Evolutionary conservation across 2,113 vertebrate species (phyloP).

Genomic region (Tursiops truncatus): DNA sequence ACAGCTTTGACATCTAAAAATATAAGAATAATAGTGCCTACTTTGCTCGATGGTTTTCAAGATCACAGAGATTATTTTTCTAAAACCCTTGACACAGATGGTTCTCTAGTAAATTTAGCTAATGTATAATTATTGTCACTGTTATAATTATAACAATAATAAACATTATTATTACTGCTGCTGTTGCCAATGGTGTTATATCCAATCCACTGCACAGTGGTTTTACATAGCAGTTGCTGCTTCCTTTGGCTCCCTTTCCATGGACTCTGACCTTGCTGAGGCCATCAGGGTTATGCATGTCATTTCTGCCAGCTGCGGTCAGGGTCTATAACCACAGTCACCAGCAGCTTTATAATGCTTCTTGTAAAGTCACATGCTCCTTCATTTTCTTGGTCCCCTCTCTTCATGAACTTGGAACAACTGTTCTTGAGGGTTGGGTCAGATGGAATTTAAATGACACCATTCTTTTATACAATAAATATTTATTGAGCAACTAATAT

Average conservation of each 20-base stretch:
- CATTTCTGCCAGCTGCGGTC: neutral
- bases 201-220: neutral
- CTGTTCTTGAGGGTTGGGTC: neutral
- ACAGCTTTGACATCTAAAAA: slow-evolving; percentile 36
- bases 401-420: neutral
- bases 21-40: neutral
- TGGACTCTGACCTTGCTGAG: neutral
- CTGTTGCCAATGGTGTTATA: neutral
- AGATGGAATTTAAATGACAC: neutral
- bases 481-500: neutral
- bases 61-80: slow-evolving; percentile 11
- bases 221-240: neutral
- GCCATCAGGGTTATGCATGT: neutral
- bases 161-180: neutral
- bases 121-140: slow-evolving; percentile 48
- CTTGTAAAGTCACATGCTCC: neutral
- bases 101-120: neutral
- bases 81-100: neutral
- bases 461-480: neutral
- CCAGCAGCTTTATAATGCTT: neutral
- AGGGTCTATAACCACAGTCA: neutral
- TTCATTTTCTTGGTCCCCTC: neutral
- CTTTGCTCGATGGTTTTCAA: neutral
- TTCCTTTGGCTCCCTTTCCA: neutral
- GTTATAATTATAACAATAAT: neutral